These are phyloP conservation scores for Dermochelys coriacea DNA, from an alignment of 2,797 vertebrate genomes.

Conservation along the genomic window DNA sequence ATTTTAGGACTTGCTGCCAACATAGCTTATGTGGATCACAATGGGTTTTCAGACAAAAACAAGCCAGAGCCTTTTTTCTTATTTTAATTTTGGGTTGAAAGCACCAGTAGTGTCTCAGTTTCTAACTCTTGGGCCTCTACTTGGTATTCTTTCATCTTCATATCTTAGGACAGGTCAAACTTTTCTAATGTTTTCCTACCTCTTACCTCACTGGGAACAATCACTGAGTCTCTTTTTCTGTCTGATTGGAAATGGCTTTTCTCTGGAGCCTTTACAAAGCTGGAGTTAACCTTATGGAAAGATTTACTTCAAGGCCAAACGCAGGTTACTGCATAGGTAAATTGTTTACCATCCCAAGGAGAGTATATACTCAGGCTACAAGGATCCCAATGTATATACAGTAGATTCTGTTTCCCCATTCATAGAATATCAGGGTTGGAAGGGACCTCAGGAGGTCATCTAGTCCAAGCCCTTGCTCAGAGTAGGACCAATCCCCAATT, in stretches of 20 bases:
- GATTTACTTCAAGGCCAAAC: not conserved
- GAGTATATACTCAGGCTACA: not conserved
- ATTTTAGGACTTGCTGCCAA: rapidly evolving
- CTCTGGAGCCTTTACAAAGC: not conserved
- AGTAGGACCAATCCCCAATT: too few relatives aligned
- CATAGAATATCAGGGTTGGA: too few relatives aligned
- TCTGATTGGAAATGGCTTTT: not conserved
- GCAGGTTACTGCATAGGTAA: not conserved
- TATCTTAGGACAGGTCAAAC: not conserved
- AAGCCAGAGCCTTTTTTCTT: not conserved
- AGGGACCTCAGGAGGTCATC: too few relatives aligned
- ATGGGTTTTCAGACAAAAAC: not conserved
- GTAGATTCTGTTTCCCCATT: not conserved
- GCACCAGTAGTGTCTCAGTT: not conserved
- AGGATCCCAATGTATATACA: not conserved
- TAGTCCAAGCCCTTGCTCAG: too few relatives aligned
- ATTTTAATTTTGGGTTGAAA: not conserved
- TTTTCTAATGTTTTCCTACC: not conserved
- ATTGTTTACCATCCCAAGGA: not conserved
- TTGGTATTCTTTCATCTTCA: not conserved
- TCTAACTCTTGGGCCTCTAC: not conserved
- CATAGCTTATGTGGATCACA: not conserved
- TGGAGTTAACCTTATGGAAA: not conserved
- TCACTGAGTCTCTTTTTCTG: not conserved
- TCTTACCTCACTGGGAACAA: not conserved